Conservation (phyloP, 2,888 invertebrate genomes). For the Perdita meconis region DNA sequence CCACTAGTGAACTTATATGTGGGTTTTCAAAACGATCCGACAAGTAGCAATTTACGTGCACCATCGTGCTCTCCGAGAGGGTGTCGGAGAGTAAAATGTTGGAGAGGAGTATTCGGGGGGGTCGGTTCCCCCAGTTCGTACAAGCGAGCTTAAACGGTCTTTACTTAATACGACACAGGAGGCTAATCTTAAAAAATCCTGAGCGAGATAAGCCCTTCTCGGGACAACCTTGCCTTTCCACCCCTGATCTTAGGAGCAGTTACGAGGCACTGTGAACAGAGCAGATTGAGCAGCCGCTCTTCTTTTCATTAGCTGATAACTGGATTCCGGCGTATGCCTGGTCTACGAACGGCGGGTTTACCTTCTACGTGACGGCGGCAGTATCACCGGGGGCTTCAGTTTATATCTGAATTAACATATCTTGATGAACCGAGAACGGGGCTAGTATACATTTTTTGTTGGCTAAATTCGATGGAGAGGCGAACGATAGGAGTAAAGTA, state of each 20-base stretch:
- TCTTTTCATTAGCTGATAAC: constrained; percentile 83
- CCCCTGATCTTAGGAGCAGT: constrained; percentile 63
- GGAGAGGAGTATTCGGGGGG: constrained; percentile 19
- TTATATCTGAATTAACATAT: constrained; percentile 67
- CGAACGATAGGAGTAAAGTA: constrained; percentile 14
- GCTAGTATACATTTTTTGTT: constrained; percentile 44
- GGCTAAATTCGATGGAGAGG: constrained; percentile 16
- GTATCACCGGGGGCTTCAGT: constrained; percentile 54
- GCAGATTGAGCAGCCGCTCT: constrained; percentile 75
- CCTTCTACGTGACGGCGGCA: constrained; percentile 64
- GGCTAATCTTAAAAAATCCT: constrained; percentile 82
- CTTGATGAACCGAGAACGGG: constrained; percentile 56
- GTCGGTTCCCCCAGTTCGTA: constrained; percentile 63
- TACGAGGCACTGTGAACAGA: constrained; percentile 66
- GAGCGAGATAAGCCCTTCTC: constrained; percentile 79
- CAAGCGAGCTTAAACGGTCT: constrained; percentile 78
- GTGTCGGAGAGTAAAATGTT: constrained; percentile 37
- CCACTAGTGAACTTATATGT: constrained; percentile 43
- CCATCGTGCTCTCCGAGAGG: constrained; percentile 58
- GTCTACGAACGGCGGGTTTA: constrained; percentile 82
- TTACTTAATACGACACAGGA: constrained; percentile 83
- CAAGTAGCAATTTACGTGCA: constrained; percentile 84
- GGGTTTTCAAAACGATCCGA: constrained; percentile 80
- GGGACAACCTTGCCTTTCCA: constrained; percentile 57
- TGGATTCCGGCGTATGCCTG: constrained; percentile 74